Evolutionary conservation across 1,140 invertebrate genomes (phyloP), one percentile per base, ranked within the genome.

Genomic region (Heliothis subflexa): DNA sequence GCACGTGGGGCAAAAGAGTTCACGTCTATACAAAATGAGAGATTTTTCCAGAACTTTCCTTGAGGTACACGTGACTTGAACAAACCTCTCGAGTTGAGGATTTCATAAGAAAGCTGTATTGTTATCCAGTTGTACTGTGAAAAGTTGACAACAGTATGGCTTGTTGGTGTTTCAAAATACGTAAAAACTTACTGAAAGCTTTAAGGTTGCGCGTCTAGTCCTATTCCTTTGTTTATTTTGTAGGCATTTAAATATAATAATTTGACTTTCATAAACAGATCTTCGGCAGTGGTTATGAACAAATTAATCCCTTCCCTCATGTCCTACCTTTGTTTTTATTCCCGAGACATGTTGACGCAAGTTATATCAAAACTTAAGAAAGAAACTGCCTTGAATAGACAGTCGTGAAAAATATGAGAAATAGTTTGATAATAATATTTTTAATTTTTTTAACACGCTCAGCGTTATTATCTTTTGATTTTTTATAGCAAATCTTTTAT

Each of bases 361-460:
- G 10, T 21, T 21, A 12, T 13, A 13, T 11, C 12, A 10, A 50
- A 50, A 50, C 49, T 50, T 25, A 25, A 25, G 21, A 25, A 57
- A 57, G 1, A 64, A 47, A 47, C 61, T 45, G 40, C 61, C 61
- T 64, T 64, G 45, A 33, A 45, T 33, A 16, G 21, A 64, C n/a
- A 64, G 40, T 47, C n/a, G 16, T 45, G n/a, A 64, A 64, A 64
- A 45, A 40, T 45, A 64, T 45, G 33, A 64, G n/a, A 18, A 33
- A 62, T 40, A 10, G n/a, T 55, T 55, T 18, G 10, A 61, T 25
- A 14, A 59, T 28, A 28, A 12, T 59, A 28, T 54, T 28, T 28
- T 64, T 45, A 28, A 28, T 54, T 28, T 28, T 64, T 45, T 45
- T 47, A 49, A 16, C 33, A 66, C 40, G 62, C 40, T 66, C n/a